Conservation (phyloP, 2,113 vertebrate species). For the Seriola aureovittata region DNA sequence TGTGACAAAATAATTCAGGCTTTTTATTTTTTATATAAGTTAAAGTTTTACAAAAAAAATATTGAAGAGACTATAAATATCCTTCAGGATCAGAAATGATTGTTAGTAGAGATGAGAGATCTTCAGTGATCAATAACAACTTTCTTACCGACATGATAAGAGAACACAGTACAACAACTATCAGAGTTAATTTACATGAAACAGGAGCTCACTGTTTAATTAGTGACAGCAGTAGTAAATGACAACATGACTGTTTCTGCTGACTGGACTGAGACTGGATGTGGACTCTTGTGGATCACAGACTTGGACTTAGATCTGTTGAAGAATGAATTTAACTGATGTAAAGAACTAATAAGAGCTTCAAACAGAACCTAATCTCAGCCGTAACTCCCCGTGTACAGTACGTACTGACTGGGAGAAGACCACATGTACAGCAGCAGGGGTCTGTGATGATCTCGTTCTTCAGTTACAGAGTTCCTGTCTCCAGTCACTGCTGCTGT, state of each 20-base stretch:
- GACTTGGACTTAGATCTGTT: too few relatives aligned
- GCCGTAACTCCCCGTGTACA: neutral
- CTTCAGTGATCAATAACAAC: neutral
- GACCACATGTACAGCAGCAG: neutral
- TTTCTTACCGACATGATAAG: neutral
- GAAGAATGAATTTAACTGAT: too few relatives aligned
- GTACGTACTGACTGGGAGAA: neutral
- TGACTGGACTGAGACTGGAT: too few relatives aligned
- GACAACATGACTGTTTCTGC: too few relatives aligned
- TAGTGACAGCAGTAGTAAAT: too few relatives aligned
- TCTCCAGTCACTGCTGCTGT: neutral
- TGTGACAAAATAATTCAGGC: neutral
- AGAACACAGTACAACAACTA: neutral
- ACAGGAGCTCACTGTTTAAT: too few relatives aligned
- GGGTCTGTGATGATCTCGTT: neutral
- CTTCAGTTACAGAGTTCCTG: neutral
- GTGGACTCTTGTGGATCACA: too few relatives aligned
- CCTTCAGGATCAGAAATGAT: neutral
- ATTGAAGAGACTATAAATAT: neutral
- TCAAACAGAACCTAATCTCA: neutral
- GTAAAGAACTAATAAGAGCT: too few relatives aligned
- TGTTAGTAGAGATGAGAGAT: neutral
- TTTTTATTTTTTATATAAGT: neutral
- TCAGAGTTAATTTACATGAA: too few relatives aligned
- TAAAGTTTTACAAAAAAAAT: conserved; percentile 3